phyloP scores from a whole-genome alignment of 1,140 invertebrate species.

The Camponotus pennsylvanicus region DNA sequence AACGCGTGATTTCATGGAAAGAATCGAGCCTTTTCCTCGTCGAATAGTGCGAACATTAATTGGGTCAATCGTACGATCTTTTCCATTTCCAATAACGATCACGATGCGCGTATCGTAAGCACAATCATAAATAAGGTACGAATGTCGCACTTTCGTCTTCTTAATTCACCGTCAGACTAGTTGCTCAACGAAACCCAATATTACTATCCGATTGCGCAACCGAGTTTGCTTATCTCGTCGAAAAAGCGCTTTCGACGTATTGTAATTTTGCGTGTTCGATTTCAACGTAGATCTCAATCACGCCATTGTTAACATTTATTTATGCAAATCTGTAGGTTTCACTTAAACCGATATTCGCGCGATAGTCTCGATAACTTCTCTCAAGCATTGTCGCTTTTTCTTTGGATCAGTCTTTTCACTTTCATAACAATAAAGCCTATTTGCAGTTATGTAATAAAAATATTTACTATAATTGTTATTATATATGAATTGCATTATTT shows the following conservation, averaged over 20 bases:
- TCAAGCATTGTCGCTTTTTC: neutral
- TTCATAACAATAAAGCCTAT: neutral
- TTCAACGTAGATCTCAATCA: neutral
- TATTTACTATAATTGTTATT: neutral
- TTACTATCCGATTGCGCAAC: neutral
- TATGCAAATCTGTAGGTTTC: slow-evolving; percentile 14
- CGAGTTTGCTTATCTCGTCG: neutral
- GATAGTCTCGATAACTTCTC: neutral
- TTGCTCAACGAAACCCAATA: neutral
- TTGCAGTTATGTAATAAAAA: neutral
- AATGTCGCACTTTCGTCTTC: neutral
- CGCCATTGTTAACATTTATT: slow-evolving; percentile 1
- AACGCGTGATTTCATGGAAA: neutral
- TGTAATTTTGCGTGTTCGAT: neutral
- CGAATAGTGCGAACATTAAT: neutral
- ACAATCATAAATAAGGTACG: slow-evolving; percentile 2
- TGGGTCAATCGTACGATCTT: slow-evolving; percentile 18
- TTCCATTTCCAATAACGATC: slow-evolving; percentile 21
- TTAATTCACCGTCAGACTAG: neutral
- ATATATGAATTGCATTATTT: neutral
- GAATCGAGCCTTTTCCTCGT: neutral
- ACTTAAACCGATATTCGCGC: neutral
- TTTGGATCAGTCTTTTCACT: neutral
- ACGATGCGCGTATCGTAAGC: neutral
- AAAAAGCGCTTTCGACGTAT: neutral